Percentiles rank a stretch among this genome's conserved stretches.
Conservation (phyloP, 2,797 vertebrate genomes). For the Acanthurus lineatus region DNA sequence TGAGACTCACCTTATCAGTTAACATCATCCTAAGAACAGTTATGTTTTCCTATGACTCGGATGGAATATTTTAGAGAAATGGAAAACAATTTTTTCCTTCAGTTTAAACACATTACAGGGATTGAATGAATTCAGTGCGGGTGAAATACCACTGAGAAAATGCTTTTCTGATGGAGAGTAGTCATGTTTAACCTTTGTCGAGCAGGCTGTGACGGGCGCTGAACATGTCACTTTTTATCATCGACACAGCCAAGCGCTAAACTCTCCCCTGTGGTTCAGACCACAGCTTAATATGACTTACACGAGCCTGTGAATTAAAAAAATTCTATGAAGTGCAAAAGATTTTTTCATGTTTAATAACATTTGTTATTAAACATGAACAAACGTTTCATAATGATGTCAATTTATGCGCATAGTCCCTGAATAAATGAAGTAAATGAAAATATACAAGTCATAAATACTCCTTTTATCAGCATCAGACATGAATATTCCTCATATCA, state of each 20-base stretch:
- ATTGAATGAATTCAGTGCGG: background rate
- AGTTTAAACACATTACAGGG: background rate
- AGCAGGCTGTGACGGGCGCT: slow-evolving; percentile 52
- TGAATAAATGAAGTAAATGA: background rate
- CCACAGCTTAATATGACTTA: slow-evolving; percentile 53
- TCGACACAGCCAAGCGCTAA: slow-evolving; percentile 40
- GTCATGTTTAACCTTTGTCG: slow-evolving; percentile 37
- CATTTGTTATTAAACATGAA: too few relatives aligned
- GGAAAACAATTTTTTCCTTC: background rate
- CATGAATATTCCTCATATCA: background rate
- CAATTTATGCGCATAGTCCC: background rate
- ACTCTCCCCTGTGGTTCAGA: slow-evolving; percentile 47
- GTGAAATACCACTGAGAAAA: slow-evolving; percentile 23
- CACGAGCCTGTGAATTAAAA: slow-evolving; percentile 20
- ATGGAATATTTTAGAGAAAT: background rate
- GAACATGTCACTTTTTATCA: slow-evolving; percentile 76
- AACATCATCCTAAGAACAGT: background rate
- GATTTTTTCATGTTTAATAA: too few relatives aligned
- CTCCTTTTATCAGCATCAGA: background rate
- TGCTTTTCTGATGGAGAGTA: slow-evolving; percentile 14
- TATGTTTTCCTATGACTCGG: background rate
- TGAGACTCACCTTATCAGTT: background rate
- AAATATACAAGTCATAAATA: background rate
- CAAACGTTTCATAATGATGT: background rate
- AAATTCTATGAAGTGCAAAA: too few relatives aligned